Base-by-base conservation (phyloP, 1,140 invertebrate species). In the Pentalonia nigronervosa region DNA sequence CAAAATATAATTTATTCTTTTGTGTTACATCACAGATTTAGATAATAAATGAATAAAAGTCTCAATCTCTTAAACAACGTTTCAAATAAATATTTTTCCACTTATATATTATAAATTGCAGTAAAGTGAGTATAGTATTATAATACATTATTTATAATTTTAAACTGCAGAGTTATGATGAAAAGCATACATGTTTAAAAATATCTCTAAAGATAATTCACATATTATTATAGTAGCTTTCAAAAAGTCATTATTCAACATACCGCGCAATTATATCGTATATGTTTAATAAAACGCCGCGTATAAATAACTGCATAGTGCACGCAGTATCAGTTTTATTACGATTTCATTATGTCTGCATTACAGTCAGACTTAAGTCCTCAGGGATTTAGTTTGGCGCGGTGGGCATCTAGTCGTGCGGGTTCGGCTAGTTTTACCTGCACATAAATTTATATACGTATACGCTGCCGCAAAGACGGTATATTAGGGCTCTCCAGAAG, bases 41-140 rank as follows among this genome's bases (percentile, higher is more conserved):
- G 48, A 89, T 53, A 89, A 53, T 53, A 89, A 89, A 53, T 53
- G 7, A 89, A 53, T 53, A 23, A 89, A 89, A 53, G 87, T 53
- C 87, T n/a, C 21, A 36, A 89, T 34, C n/a, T 36, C 3, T 89
- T 11, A 21, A 53, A 89, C 50, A 89, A 34, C n/a, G 41, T 89
- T 53, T 53, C n/a, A 4, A 53, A 89, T 25, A 53, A 25, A 34
- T 89, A 89, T 53, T 50, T 50, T 50, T 48, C 1, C 2, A n/a
- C 47, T 17, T 48, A 25, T 25, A 34, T 81, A 81, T 30, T 30
- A 60, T 9, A 60, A 30, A 60, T 30, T 60, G 30, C 23, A 30
- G 56, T 60, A 60, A 60, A 60, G 30, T 67, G 9, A 67, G 30
- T 67, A 67, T 11, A 67, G 60, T 67, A 67, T 67, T 30, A 67